Base-by-base conservation (phyloP, 2,113 vertebrate genomes). In the Siniperca chuatsi region DNA sequence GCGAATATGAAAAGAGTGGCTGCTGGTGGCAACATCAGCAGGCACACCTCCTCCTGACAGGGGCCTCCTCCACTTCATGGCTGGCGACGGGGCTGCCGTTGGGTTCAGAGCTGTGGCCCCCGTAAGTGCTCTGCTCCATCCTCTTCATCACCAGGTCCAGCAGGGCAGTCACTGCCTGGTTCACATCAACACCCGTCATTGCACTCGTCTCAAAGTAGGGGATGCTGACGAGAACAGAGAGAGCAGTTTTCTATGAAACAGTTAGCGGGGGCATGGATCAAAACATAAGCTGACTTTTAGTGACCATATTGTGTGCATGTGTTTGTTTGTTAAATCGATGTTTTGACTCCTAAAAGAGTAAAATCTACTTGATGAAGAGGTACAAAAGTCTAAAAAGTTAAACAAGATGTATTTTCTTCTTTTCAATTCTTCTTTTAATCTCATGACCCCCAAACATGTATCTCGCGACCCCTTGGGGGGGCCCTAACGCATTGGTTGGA, bases 121-220 rank as follows among this genome's bases (percentile, higher is more conserved):
- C 96, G 21, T 96, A 96, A 4, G 97, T 94, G 62, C 96, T 97
- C 83, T 96, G 97, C 87, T 99, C 98, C 98, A 99, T 99, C 35
- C 98, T 94, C 88, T 97, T 97, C 98, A 99, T 99, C 84, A 99
- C 97, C 94, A 99, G 95, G 91, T 96, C 97, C 92, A 99, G 96
- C 48, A 99, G 96, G 0, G 93, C 95, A 81, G 95, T 94, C 85
- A 99, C 97, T 0, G 97, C 96, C 69, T 94, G 95, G 12, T 98
- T 96, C 90, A 99, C 97, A 0, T 96, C 94, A 2, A 93, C 94
- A 1, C 98, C 98, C 0, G 97, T 97, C 1, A 97, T 94, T 0
- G 98, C 97, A 12, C 98, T 99, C 0, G 98, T 98, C 94, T 99
- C 98, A 77, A 98, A 97, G 95, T 99, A 99, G 0, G 97, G 98